phyloP scores from a whole-genome alignment of 1,140 invertebrate species.

The Zaprionus ghesquierei region DNA sequence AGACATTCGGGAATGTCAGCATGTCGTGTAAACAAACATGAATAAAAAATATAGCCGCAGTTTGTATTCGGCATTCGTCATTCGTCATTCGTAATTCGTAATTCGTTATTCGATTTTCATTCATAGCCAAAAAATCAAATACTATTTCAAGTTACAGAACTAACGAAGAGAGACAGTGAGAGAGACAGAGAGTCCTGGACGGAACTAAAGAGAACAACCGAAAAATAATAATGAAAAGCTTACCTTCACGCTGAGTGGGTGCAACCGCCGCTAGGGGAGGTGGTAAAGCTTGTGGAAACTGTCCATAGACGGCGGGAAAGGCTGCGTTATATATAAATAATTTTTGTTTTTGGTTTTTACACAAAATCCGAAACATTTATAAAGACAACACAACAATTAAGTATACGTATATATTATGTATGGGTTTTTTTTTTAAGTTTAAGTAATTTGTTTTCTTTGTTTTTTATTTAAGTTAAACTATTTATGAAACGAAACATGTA shows the following conservation, averaged over 20 bases:
- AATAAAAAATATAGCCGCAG: neutral
- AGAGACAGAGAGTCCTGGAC: neutral
- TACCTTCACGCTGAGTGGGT: conserved; percentile 97
- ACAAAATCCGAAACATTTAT: conserved; percentile 82
- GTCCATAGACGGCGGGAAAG: conserved; percentile 96
- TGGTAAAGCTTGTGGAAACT: conserved; percentile 97
- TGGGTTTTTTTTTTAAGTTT: conserved; percentile 9
- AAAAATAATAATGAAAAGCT: conserved; percentile 83
- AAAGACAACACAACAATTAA: conserved; percentile 82
- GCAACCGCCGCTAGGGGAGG: conserved; percentile 95
- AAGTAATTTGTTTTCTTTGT: conserved; percentile 26
- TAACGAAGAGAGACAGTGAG: conserved; percentile 22
- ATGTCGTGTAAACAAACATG: neutral
- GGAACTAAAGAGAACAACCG: conserved; percentile 19
- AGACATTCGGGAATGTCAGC: conserved; percentile 30
- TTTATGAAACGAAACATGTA: conserved; percentile 2
- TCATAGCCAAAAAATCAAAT: conserved; percentile 46
- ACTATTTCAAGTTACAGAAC: conserved; percentile 49
- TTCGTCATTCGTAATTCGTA: neutral
- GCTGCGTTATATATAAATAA: conserved; percentile 92
- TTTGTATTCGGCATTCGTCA: neutral
- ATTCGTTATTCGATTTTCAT: conserved; percentile 32
- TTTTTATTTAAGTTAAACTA: conserved; percentile 26
- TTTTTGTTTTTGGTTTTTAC: conserved; percentile 82
- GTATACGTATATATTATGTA: conserved; percentile 54